Base-by-base conservation (phyloP, 2,797 vertebrate species). In the Cyclura pinguis region DNA sequence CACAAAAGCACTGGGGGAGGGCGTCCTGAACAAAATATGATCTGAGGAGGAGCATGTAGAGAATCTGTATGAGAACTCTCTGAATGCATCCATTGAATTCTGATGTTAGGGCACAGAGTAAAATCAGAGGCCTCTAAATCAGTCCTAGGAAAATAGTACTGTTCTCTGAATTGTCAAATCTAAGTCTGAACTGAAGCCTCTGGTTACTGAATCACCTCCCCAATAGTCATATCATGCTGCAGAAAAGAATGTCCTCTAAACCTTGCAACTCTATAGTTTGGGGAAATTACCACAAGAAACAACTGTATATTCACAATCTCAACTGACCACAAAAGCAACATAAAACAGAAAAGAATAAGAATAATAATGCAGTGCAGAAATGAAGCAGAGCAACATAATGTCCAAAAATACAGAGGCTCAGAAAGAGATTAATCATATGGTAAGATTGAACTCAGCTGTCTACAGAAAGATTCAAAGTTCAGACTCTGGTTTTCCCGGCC, bases 381-480 rank as follows among this genome's bases (percentile, higher is more conserved):
- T 32, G 52, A 85, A n/a, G 35, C 12, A 38, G 12, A 7, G 5
- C 47, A 73, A 47, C 35, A 74, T 32, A n/a, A 74, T 80, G 74
- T 69, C 6, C 22, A 81, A 84, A 59, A 78, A 59, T n/a, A 24
- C 27, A 82, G 55, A 74, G n/a, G 52, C 62, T 32, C 42, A 42
- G 18, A 84, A 89, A 52, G 22, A 38, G 42, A 77, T 67, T 84
- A 64, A 78, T 89, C 73, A 38, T 85, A 35, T 35, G 10, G 6
- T 89, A 62, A 67, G 88, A 89, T 4, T 42, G n/a, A 73, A 18
- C 50, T 81, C n/a, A 81, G 57, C 78, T 72, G 50, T 8, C 32
- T 55, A 87, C 42, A 67, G 24, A 42, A 55, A 87, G 27, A 32
- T 55, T 52, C 57, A 87, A 20, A 35, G 57, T 80, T 74, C 57